phyloP scores from a whole-genome alignment of 2,113 vertebrate genomes.

The Chrysochloris asiatica region DNA sequence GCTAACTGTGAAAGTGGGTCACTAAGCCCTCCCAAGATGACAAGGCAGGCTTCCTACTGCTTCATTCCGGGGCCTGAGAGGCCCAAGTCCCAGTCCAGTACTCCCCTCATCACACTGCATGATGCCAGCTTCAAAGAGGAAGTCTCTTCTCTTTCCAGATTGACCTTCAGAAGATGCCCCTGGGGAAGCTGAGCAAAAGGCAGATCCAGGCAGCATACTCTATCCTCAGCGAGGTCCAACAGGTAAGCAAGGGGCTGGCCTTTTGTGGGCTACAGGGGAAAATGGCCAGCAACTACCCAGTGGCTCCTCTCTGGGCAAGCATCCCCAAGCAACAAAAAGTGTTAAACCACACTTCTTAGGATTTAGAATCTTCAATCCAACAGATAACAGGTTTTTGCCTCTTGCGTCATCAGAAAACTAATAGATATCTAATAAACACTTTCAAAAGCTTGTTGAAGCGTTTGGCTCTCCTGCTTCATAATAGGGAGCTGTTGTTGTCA shows the following conservation, averaged over 20 bases:
- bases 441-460: background rate
- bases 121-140: background rate
- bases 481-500: background rate
- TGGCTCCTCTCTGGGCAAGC: background rate
- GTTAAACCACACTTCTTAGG: background rate
- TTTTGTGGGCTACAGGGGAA: background rate
- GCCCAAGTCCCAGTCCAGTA: rapidly evolving
- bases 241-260: conserved; percentile 85
- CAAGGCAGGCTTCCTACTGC: background rate
- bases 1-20: too few relatives aligned
- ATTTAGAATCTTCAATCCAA: background rate
- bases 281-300: background rate
- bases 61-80: rapidly evolving
- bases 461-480: background rate
- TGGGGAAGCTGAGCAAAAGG: conserved; percentile 97
- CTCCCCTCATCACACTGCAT: rapidly evolving
- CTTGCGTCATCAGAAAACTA: background rate
- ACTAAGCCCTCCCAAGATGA: background rate
- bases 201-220: conserved; percentile 99
- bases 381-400: background rate
- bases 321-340: background rate
- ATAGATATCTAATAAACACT: background rate
- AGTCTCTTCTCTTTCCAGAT: conserved; percentile 87
- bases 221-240: conserved; percentile 96
- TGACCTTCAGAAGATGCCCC: conserved; percentile 98